These are phyloP conservation scores for Crossocerus cetratus DNA, from an alignment of 2,888 invertebrate genomes.

Conservation along the genomic window DNA sequence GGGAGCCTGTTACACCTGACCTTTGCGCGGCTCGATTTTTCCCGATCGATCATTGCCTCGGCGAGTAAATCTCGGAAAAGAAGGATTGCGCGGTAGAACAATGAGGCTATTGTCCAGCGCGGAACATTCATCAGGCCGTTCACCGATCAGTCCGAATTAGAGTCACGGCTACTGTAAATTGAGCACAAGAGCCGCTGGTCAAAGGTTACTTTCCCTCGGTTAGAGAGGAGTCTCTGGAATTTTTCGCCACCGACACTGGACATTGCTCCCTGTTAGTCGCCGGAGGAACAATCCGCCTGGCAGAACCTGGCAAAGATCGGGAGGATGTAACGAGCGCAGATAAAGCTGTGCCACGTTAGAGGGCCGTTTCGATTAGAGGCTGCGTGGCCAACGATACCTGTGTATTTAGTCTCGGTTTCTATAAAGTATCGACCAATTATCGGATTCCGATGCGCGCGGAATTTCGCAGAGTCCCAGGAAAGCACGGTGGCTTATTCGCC, in stretches of 20 bases:
- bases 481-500: too few species aligned
- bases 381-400: too few species aligned
- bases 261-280: neutral
- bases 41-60: neutral
- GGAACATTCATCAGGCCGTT: neutral
- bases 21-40: constrained; percentile 7
- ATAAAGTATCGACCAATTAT: constrained; percentile 6
- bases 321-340: neutral
- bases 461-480: neutral
- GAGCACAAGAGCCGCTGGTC: neutral
- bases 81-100: constrained; percentile 7
- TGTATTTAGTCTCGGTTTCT: neutral
- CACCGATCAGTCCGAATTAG: constrained; percentile 12
- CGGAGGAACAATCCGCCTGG: neutral
- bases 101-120: constrained; percentile 5
- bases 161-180: constrained; percentile 2
- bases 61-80: neutral
- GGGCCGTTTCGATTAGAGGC: neutral
- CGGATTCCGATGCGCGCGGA: constrained; percentile 1
- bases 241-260: neutral
- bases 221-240: neutral
- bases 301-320: neutral
- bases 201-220: neutral
- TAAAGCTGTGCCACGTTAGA: neutral
- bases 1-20: neutral